These are phyloP conservation scores for Anabacerthia variegaticeps DNA, from an alignment of 2,797 vertebrate genomes.

Conservation along the genomic window DNA sequence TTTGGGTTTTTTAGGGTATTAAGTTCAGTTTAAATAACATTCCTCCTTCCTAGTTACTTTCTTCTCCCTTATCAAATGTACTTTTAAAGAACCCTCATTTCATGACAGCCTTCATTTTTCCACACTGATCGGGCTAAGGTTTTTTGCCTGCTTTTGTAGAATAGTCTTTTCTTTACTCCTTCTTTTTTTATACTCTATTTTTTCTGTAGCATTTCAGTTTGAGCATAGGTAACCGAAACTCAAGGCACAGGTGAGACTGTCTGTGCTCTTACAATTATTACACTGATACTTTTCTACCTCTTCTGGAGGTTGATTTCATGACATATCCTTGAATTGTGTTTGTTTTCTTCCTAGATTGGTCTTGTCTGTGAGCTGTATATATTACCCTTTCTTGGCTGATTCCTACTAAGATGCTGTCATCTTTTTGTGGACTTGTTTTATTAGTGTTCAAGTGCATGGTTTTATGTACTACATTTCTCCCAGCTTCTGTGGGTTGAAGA, in stretches of 20 bases:
- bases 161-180: neutral
- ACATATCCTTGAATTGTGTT: neutral
- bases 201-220: neutral
- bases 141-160: neutral
- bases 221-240: neutral
- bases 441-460: neutral
- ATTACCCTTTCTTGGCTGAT: neutral
- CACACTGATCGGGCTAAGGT: neutral
- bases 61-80: neutral
- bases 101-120: neutral
- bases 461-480: neutral
- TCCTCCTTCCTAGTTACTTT: neutral
- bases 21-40: neutral
- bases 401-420: neutral
- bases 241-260: neutral
- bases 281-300: neutral
- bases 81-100: neutral
- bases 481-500: neutral
- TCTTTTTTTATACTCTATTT: neutral
- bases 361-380: neutral
- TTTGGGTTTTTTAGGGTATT: neutral
- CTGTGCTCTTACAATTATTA: neutral
- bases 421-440: neutral
- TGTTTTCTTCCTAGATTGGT: neutral
- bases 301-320: neutral